A percentile compares a stretch with the other conserved stretches of the same genome.
Conservation (phyloP, 2,797 vertebrate species). For the Dromococcyx pavoninus region DNA sequence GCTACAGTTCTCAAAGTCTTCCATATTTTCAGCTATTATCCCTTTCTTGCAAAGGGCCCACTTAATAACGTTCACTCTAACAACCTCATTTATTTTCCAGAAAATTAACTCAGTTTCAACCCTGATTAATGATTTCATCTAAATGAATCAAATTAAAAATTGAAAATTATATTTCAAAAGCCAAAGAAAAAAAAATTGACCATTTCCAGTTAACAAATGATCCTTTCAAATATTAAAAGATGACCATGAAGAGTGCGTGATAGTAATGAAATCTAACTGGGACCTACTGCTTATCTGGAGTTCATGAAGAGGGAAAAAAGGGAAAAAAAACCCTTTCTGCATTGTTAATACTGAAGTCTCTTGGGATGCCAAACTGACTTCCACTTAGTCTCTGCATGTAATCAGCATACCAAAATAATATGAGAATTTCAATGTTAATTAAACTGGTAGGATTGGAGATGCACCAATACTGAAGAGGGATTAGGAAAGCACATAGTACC, state of each 20-base stretch:
- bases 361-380: constrained; percentile 74
- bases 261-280: constrained; percentile 84
- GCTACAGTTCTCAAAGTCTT: constrained; percentile 70
- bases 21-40: constrained; percentile 81
- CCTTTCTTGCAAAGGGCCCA: constrained; percentile 84
- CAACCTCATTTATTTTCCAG: constrained; percentile 99
- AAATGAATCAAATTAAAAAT: constrained; percentile 99
- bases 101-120: constrained; percentile 99
- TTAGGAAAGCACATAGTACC: constrained; percentile 66
- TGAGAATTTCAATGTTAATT: constrained; percentile 73
- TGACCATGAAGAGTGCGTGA: constrained; percentile 82
- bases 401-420: constrained; percentile 74
- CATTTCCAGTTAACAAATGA: constrained; percentile 98
- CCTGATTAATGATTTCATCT: constrained; percentile 99
- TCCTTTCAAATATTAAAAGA: constrained; percentile 99
- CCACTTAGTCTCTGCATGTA: constrained; percentile 67
- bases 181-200: constrained; percentile 90
- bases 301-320: constrained; percentile 66
- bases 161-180: constrained; percentile 99
- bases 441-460: constrained; percentile 64
- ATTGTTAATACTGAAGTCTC: constrained; percentile 76
- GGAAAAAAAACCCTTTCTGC: constrained; percentile 36
- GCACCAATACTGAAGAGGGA: constrained; percentile 59
- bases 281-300: constrained; percentile 79
- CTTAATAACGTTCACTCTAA: constrained; percentile 97